A percentile compares a stretch with the other conserved stretches of the same genome.
Evolutionary conservation across 2,797 vertebrate species (phyloP).

Genomic region (Rhynchotus rufescens): DNA sequence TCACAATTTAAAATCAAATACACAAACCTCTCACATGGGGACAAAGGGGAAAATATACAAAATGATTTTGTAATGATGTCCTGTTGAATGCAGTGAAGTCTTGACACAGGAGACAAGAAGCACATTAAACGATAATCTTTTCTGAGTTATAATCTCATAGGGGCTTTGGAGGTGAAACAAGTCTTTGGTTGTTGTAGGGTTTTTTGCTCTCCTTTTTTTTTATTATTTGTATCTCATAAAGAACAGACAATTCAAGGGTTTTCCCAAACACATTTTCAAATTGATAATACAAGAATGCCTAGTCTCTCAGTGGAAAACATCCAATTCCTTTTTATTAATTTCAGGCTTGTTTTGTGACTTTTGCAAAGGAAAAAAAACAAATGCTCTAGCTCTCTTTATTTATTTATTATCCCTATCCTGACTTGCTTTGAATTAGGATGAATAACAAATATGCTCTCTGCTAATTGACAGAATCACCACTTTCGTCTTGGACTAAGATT

Average conservation of each 20-base stretch:
- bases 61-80: neutral
- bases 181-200: neutral
- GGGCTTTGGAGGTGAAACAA: neutral
- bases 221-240: neutral
- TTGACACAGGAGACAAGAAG: constrained; percentile 36
- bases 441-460: constrained; percentile 19
- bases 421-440: constrained; percentile 2
- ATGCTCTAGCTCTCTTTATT: neutral
- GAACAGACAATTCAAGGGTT: neutral
- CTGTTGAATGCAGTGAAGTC: constrained; percentile 42
- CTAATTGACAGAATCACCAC: neutral
- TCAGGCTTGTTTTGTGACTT: neutral
- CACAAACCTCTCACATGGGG: neutral
- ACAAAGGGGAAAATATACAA: neutral
- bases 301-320: constrained; percentile 16
- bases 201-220: neutral
- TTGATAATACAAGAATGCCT: neutral
- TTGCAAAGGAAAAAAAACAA: neutral
- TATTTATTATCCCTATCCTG: neutral
- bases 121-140: constrained; percentile 22
- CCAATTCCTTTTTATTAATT: neutral
- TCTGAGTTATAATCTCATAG: constrained; percentile 22
- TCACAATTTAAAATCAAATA: constrained; percentile 53
- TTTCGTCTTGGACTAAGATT: neutral
- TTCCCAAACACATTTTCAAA: constrained; percentile 15